A percentile compares a stretch with the other conserved stretches of the same genome.
Conservation (phyloP, 1,140 invertebrate genomes). For the Callitettix versicolor region DNA sequence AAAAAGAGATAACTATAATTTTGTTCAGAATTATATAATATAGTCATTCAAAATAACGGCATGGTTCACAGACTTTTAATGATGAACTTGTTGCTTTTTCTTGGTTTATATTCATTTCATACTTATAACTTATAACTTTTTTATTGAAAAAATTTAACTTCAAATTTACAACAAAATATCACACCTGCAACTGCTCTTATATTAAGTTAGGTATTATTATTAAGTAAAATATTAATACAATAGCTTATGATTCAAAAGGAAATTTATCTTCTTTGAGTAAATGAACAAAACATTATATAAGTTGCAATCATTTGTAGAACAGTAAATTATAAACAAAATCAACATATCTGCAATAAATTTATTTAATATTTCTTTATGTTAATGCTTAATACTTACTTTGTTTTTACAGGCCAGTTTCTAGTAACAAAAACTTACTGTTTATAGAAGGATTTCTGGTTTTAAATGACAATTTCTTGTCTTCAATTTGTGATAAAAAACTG, state of each 20-base stretch:
- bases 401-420: not conserved
- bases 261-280: not conserved
- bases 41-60: no score
- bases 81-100: no score
- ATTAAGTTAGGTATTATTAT: no score
- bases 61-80: no score
- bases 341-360: not conserved
- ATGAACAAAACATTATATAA: not conserved
- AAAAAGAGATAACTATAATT: no score
- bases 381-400: not conserved
- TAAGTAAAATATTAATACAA: no score
- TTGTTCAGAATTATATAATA: no score
- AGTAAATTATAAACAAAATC: not conserved
- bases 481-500: conserved; percentile 16
- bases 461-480: not conserved
- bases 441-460: conserved; percentile 23
- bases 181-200: no score
- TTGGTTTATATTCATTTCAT: no score
- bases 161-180: no score
- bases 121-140: no score
- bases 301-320: not conserved
- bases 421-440: not conserved
- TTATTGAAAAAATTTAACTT: no score
- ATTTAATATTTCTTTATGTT: not conserved
- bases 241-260: not conserved